Conservation (phyloP, 2,888 invertebrate genomes). For the Synergus japonicus region DNA sequence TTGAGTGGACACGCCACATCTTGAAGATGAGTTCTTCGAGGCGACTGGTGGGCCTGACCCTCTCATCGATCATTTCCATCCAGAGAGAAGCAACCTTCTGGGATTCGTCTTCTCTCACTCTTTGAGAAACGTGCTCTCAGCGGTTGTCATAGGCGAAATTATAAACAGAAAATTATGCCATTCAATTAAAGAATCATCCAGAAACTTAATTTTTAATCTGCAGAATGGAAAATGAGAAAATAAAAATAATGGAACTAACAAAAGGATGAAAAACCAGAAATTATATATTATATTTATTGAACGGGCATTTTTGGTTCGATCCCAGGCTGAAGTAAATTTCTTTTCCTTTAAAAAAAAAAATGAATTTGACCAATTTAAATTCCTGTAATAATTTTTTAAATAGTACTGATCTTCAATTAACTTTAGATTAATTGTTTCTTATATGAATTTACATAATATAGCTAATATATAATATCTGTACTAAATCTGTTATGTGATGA, state of each 20-base stretch:
- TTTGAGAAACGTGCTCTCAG: slow-evolving; percentile 51
- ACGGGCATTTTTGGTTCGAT: no score
- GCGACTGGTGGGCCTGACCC: slow-evolving; percentile 71
- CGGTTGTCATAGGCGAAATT: slow-evolving; percentile 53
- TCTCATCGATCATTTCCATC: slow-evolving; percentile 76
- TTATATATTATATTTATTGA: not conserved
- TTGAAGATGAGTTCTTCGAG: slow-evolving; percentile 67
- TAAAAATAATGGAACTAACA: not conserved
- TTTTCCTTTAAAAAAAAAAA: no score
- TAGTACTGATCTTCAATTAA: not conserved
- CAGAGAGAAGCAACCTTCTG: slow-evolving; percentile 67
- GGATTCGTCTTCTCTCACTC: slow-evolving; percentile 65
- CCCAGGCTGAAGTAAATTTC: no score
- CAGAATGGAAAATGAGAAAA: not conserved
- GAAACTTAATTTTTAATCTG: not conserved
- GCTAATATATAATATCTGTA: no score
- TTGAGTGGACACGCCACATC: slow-evolving; percentile 66
- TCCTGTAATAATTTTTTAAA: not conserved
- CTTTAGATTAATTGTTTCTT: not conserved
- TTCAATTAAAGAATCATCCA: not conserved
- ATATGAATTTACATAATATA: not conserved
- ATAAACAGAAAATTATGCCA: slow-evolving; percentile 7
- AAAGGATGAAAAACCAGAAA: not conserved
- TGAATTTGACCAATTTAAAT: not conserved
- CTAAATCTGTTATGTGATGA: not conserved